phyloP scores from a whole-genome alignment of 2,113 vertebrate genomes.

The Tachysurus fulvidraco region DNA sequence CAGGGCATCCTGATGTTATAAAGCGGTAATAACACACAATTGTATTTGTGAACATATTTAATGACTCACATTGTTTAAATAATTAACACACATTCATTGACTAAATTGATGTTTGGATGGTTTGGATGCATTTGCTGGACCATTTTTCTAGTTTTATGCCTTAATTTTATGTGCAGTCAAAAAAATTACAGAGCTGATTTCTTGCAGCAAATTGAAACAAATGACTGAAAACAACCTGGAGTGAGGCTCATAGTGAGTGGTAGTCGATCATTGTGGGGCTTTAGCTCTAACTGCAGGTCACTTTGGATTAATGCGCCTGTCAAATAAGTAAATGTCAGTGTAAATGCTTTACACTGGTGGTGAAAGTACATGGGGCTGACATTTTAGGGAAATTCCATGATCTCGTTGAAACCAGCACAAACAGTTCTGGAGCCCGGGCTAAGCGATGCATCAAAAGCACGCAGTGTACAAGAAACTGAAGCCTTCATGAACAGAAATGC shows the following conservation, averaged over 20 bases:
- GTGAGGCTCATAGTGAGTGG: neutral
- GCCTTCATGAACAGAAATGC: neutral
- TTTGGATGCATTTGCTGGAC: neutral
- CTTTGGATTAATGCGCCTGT: neutral
- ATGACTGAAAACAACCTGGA: neutral
- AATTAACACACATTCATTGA: neutral
- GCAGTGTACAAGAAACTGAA: neutral
- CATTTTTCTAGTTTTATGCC: neutral
- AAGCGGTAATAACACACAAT: neutral
- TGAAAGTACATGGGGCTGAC: neutral
- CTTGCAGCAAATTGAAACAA: neutral
- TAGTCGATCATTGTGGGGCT: neutral
- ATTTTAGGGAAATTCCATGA: neutral
- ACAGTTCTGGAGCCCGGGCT: neutral
- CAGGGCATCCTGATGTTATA: neutral
- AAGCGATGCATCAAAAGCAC: neutral
- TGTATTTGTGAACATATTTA: neutral
- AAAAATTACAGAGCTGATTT: neutral
- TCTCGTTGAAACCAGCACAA: conserved; percentile 1
- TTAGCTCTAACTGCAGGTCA: conserved; percentile 4
- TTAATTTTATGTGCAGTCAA: neutral
- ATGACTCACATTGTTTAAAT: neutral
- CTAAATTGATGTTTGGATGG: neutral
- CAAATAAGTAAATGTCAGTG: conserved; percentile 16
- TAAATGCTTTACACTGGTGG: neutral